Base-by-base conservation (phyloP, 2,113 vertebrate genomes). In the Capreolus pygargus region DNA sequence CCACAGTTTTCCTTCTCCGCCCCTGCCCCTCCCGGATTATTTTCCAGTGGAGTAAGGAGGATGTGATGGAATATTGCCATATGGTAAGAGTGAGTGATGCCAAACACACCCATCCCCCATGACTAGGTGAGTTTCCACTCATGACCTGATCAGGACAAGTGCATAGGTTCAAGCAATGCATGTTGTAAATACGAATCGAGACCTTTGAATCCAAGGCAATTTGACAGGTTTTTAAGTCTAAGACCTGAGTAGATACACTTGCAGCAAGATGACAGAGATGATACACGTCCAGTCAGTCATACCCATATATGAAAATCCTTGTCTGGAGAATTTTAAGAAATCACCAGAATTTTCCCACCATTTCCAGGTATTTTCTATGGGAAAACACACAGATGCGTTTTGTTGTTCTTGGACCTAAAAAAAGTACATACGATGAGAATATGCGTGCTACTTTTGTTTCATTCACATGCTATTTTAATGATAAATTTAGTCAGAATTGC, bases 381-480 rank as follows among this genome's bases (percentile, higher is more conserved):
- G 61, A 96, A 57, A 54, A 55, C 39, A 97, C 47, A 50, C 60
- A 74, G 76, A 89, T 6, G 12, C 8, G 50, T 89, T 97, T 93
- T 86, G 39, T 78, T 96, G 67, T 89, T 97, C 87, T 96, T 33
- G 5, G 78, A 43, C 88, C n/a, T 70, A 96, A 95, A 96, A 94
- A 79, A 43, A 28, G 81, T 36, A 12, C 55, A 95, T 93, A 78
- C 58, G 58, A 55, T 76, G 82, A 96, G 90, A 87, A n/a, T 19
- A 19, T 86, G 79, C 85, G n/a, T 83, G 43, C 43, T 97, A n/a
- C 78, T 86, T 97, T 67, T 82, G 74, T 84, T 76, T 92, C 64
- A 55, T 90, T 95, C 85, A 84, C 95, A 60, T 57, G 61, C 50
- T 74, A 28, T 97, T 98, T 94, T 86, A 96, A 96, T 94, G 82